Percentiles rank a stretch among this genome's conserved stretches.
These are phyloP conservation scores for Drosophila lacertosa DNA, from an alignment of 1,140 invertebrate species.

Conservation along the genomic window DNA sequence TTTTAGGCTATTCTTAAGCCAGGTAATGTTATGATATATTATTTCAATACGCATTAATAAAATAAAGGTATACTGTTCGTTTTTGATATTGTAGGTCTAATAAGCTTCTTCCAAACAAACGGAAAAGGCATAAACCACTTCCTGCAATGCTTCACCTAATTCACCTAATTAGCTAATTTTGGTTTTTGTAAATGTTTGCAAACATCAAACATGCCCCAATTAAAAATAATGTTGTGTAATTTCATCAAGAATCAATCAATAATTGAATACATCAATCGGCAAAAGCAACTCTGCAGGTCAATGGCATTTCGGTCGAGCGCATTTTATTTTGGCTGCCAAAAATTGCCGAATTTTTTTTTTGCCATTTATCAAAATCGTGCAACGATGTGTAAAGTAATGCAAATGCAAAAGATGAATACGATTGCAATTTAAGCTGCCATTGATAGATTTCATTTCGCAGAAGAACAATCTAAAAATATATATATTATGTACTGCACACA, in stretches of 20 bases:
- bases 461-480: neutral
- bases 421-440: conserved; percentile 32
- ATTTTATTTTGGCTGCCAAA: conserved; percentile 55
- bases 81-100: too few relatives aligned
- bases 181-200: neutral
- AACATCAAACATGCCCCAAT: neutral
- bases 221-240: neutral
- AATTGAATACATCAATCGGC: conserved; percentile 52
- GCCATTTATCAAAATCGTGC: conserved; percentile 68
- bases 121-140: too few relatives aligned
- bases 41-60: too few relatives aligned
- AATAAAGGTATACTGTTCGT: too few relatives aligned
- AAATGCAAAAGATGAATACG: conserved; percentile 22
- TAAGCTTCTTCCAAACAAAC: too few relatives aligned
- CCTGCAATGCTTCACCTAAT: too few relatives aligned
- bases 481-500: neutral
- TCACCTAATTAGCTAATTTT: neutral
- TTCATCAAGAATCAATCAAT: conserved; percentile 64
- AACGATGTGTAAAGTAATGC: conserved; percentile 58
- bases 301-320: conserved; percentile 57
- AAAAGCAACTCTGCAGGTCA: conserved; percentile 54
- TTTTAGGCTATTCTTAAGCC: too few relatives aligned
- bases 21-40: too few relatives aligned
- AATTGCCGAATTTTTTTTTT: conserved; percentile 33
- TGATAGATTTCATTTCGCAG: conserved; percentile 22